These are phyloP conservation scores for Hirtodrosophila trivittata DNA, from an alignment of 2,888 invertebrate genomes.

Conservation along the genomic window DNA sequence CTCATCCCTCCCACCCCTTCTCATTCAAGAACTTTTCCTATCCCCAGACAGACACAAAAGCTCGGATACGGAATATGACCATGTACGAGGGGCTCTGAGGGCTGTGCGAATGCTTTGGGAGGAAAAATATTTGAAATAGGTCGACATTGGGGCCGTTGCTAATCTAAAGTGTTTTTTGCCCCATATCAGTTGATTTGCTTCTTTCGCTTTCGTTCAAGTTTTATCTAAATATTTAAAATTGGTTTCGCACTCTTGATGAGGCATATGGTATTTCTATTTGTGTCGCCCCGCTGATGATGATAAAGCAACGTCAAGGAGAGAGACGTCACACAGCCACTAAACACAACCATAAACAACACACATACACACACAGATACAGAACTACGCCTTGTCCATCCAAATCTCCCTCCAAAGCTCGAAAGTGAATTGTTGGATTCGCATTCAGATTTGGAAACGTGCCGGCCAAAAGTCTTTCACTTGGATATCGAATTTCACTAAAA, in stretches of 20 bases:
- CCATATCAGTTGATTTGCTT: slow-evolving; percentile 69
- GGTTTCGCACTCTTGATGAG: slow-evolving; percentile 56
- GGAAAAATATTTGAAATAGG: slow-evolving; percentile 58
- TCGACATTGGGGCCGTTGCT: slow-evolving; percentile 56
- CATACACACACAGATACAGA: slow-evolving; percentile 21
- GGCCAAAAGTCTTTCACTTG: slow-evolving; percentile 28
- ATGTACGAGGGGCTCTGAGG: background rate
- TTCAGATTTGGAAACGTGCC: slow-evolving; percentile 43
- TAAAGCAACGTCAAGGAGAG: slow-evolving; percentile 43
- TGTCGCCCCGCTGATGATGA: slow-evolving; percentile 33
- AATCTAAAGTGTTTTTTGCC: slow-evolving; percentile 62
- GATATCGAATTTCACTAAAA: slow-evolving; percentile 39
- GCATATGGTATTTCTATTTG: slow-evolving; percentile 53
- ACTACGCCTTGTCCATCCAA: slow-evolving; percentile 34
- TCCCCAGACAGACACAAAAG: slow-evolving; percentile 9
- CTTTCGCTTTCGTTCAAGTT: slow-evolving; percentile 56
- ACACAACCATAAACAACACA: slow-evolving; percentile 35
- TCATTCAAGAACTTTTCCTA: slow-evolving; percentile 1
- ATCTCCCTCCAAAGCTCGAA: slow-evolving; percentile 30
- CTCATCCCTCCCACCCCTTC: background rate
- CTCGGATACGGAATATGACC: slow-evolving; percentile 5
- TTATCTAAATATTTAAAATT: slow-evolving; percentile 77
- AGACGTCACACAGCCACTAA: slow-evolving; percentile 48
- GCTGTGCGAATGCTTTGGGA: slow-evolving; percentile 7
- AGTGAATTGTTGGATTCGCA: slow-evolving; percentile 35